Percentiles rank a stretch among this genome's conserved stretches.
Conservation (phyloP, 2,888 invertebrate genomes). For the Sinelater perroti region DNA sequence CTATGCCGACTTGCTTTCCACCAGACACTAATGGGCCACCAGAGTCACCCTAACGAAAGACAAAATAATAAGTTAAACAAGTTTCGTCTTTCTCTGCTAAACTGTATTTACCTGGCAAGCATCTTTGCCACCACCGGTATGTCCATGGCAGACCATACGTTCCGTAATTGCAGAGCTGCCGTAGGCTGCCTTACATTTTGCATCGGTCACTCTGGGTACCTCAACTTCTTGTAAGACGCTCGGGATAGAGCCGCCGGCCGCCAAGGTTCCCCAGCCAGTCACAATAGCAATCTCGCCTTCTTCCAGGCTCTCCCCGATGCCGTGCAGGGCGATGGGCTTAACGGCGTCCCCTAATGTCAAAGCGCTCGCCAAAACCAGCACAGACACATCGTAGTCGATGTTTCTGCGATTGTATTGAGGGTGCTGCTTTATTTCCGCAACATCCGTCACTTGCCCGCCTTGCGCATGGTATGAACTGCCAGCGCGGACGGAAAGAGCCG, state of each 20-base stretch:
- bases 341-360: background rate
- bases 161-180: no score
- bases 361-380: background rate
- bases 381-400: conserved; percentile 13
- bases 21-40: no score
- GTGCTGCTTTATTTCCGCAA: background rate
- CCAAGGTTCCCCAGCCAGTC: conserved; percentile 18
- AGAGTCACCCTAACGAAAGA: no score
- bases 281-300: background rate
- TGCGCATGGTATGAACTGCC: background rate
- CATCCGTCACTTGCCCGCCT: background rate
- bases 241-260: background rate
- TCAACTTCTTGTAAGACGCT: background rate
- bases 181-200: conserved; percentile 3
- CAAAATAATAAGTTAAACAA: no score
- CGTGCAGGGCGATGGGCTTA: background rate
- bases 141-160: background rate
- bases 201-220: conserved; percentile 2
- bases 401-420: background rate
- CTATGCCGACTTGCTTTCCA: no score
- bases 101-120: conserved; percentile 4
- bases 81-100: no score
- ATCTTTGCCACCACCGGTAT: background rate
- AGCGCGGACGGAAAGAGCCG: conserved; percentile 1
- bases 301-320: no score